Conservation (phyloP, 2,797 vertebrate genomes). For the Acrossocheilus fasciatus region DNA sequence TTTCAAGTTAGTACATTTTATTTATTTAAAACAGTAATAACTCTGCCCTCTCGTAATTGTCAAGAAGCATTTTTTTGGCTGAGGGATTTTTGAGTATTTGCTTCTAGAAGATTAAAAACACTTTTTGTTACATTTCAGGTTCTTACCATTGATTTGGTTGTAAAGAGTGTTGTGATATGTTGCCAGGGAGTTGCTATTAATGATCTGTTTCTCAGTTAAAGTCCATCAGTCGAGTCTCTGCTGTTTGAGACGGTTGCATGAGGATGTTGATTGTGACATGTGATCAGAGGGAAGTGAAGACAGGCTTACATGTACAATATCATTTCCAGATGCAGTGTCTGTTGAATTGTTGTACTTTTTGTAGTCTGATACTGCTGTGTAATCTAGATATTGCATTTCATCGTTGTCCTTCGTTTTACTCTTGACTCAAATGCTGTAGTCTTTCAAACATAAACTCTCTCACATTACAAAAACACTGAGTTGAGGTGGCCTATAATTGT, state of each 20-base stretch:
- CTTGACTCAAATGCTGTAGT: background rate
- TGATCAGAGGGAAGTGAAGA: conserved; percentile 41
- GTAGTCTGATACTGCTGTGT: background rate
- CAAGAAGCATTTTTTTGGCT: background rate
- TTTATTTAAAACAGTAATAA: background rate
- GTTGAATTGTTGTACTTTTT: background rate
- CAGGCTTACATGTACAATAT: background rate
- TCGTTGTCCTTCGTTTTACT: background rate
- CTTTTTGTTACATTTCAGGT: background rate
- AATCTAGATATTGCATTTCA: background rate
- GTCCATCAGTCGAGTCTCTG: background rate
- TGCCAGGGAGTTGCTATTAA: background rate
- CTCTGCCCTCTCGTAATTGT: background rate
- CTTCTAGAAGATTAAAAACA: background rate
- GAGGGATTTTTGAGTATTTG: background rate
- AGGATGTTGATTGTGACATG: conserved; percentile 24
- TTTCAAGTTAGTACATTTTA: background rate
- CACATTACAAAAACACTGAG: background rate
- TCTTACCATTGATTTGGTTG: background rate
- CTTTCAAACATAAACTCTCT: background rate
- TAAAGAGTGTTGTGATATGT: background rate
- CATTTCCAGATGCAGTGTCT: background rate
- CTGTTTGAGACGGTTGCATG: background rate
- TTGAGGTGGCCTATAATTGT: background rate
- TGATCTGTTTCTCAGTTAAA: background rate